Evolutionary conservation across 1,140 invertebrate genomes (phyloP).

Genomic region (Melanaphis sacchari): DNA sequence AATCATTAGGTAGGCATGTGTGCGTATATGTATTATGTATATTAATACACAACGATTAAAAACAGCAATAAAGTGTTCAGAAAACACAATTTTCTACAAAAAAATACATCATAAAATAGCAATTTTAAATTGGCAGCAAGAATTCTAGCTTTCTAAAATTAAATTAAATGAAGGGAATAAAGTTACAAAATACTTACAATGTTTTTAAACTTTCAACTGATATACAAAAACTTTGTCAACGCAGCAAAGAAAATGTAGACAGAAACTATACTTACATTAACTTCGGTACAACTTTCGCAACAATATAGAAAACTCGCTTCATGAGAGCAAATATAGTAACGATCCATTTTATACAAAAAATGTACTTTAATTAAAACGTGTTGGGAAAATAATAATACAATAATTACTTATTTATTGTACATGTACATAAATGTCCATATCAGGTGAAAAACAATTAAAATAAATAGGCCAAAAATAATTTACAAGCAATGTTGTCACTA

Average conservation of each 20-base stretch:
- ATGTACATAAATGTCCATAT: too few relatives aligned
- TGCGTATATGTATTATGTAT: background rate
- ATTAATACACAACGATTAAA: background rate
- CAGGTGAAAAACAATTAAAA: too few relatives aligned
- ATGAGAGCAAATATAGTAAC: background rate
- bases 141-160: background rate
- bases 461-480: background rate
- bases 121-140: background rate
- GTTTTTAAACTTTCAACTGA: background rate
- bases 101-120: background rate
- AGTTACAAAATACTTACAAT: conserved; percentile 12
- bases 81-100: background rate
- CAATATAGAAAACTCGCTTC: conserved; percentile 7
- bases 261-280: conserved; percentile 16
- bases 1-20: background rate
- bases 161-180: background rate
- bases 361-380: background rate
- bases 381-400: background rate
- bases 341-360: background rate
- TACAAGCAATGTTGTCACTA: background rate
- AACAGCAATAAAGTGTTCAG: background rate
- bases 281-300: background rate
- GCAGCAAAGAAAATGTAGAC: background rate
- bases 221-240: background rate
- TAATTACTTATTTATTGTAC: background rate